Evolutionary conservation across 35 echinoderm and acorn worm species (phyloP).

Genomic region (Strongylocentrotus purpuratus): DNA sequence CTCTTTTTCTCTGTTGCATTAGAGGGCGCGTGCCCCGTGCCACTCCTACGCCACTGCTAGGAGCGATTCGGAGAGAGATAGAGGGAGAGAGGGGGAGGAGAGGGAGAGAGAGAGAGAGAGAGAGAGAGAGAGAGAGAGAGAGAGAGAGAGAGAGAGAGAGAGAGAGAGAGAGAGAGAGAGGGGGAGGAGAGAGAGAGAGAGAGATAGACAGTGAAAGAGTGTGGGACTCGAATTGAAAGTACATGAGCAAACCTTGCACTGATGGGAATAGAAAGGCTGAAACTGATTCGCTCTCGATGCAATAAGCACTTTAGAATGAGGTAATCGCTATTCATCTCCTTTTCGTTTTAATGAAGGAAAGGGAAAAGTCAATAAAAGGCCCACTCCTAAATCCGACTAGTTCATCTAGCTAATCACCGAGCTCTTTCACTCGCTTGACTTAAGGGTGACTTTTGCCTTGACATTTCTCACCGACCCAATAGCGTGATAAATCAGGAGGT

Average conservation of each 20-base stretch:
- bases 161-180: no score
- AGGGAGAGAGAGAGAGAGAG: no score
- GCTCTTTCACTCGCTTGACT: not conserved
- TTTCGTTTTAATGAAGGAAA: not conserved
- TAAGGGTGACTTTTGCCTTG: not conserved
- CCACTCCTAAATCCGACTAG: not conserved
- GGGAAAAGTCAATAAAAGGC: not conserved
- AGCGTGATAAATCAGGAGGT: not conserved
- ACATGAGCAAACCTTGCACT: not conserved
- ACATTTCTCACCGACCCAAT: not conserved
- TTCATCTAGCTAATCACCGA: not conserved
- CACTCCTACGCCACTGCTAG: no score
- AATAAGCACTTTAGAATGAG: not conserved
- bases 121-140: no score
- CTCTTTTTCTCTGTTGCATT: no score
- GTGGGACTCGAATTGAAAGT: not conserved
- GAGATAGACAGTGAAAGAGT: not conserved
- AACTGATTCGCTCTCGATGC: slow-evolving; percentile 1
- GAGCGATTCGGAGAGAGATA: no score
- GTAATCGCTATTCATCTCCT: not conserved
- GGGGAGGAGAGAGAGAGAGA: no score
- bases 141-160: not conserved
- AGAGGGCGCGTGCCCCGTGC: no score
- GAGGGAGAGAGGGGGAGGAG: no score
- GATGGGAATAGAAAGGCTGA: not conserved